Evolutionary conservation across 2,888 invertebrate species (phyloP), one percentile per base, ranked within the genome.

Genomic region (Agriopis aurantiaria): DNA sequence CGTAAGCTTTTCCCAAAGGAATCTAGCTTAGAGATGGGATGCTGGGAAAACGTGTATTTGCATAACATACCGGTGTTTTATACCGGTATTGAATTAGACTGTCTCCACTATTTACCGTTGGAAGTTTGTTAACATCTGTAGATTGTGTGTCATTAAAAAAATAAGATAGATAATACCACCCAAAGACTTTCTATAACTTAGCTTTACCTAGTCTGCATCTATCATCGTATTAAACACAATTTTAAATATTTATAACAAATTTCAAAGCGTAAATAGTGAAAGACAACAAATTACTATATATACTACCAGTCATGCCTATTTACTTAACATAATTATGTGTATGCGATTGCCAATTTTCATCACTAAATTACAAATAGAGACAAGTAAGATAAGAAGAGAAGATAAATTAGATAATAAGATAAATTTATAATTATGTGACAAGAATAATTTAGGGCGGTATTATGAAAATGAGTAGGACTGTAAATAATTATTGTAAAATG

Each of bases 81-180:
- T 23, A 46, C 23, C 45, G 23, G 23, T 23, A 55, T 40, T n/a
- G 12, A 23, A 8, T 41, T 68, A 41, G 10, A 53, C 52, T 73
- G 69, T 73, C 72, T 75, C 71, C 71, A 65, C 62, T 73, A 69
- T 71, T 71, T 75, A 61, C 68, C 40, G 45, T 23, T 69, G 62
- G 17, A 12, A 64, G 14, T 41, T 55, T 59, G 43, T 62, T 12
- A 41, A 17, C 48, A 55, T 49, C 33, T 33, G 33, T 33, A 3
- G 33, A 33, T 33, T 33, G 33, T 33, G 33, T 33, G 33, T 33
- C 33, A 33, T 33, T 33, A 5, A 3, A 33, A 33, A 33, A 33
- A 33, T 33, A 33, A 33, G 33, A 33, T 33, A 33, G 33, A 33
- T 5, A n/a, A n/a, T n/a, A n/a, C n/a, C n/a, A n/a, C n/a, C n/a